phyloP scores from a whole-genome alignment of 1,140 invertebrate species.

The Rhynchophorus ferrugineus region DNA sequence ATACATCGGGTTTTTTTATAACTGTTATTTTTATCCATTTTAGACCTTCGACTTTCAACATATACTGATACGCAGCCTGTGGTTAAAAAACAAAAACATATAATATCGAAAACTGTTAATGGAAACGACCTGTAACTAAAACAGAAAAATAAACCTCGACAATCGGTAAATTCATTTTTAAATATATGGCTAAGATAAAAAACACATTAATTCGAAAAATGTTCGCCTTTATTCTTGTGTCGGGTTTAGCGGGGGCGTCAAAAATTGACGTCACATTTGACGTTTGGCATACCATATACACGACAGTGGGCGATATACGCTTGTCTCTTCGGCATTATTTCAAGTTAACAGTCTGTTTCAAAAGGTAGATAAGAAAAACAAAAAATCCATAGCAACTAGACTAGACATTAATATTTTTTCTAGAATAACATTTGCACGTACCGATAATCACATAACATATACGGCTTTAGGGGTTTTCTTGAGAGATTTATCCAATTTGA shows the following conservation, averaged over 20 bases:
- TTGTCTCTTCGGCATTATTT: slow-evolving; percentile 3
- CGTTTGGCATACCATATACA: slow-evolving; percentile 33
- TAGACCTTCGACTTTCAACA: too few species aligned
- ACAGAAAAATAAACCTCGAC: slow-evolving; percentile 13
- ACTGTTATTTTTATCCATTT: too few species aligned
- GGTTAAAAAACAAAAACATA: too few species aligned
- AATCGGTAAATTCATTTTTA: slow-evolving; percentile 8
- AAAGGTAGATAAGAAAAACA: not conserved
- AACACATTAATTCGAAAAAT: slow-evolving; percentile 18
- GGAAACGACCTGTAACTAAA: too few species aligned
- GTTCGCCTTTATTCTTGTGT: slow-evolving; percentile 21
- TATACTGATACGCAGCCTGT: too few species aligned
- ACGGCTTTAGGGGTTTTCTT: not conserved
- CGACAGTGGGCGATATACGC: slow-evolving; percentile 23
- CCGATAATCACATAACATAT: slow-evolving; percentile 22
- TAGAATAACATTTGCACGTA: too few species aligned
- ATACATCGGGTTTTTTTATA: too few species aligned
- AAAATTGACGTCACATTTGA: slow-evolving; percentile 35
- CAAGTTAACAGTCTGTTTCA: too few species aligned
- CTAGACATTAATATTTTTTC: slow-evolving; percentile 7
- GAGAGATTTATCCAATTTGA: slow-evolving; percentile 12
- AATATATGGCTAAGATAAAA: slow-evolving; percentile 11
- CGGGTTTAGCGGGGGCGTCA: slow-evolving; percentile 25
- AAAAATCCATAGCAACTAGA: not conserved
- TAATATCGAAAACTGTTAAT: too few species aligned